Base-by-base conservation (phyloP, 2,888 invertebrate genomes). In the Platycheirus albimanus region DNA sequence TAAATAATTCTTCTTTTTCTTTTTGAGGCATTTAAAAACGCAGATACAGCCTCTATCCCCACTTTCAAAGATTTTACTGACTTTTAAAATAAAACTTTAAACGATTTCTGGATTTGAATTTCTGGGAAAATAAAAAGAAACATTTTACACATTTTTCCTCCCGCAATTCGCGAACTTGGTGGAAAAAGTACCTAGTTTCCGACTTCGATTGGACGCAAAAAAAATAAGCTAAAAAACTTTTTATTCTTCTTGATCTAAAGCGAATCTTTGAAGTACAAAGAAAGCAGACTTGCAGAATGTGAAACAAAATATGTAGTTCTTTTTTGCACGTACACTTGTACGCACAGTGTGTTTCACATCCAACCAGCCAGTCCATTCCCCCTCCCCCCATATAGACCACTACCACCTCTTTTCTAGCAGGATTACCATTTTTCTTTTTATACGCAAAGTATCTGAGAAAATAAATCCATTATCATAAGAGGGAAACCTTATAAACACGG, bases 381-480 rank as follows among this genome's bases (percentile, higher is more conserved):
- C 24, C 1, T 5, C 24, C n/a, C 8, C 36, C 36, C 13, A n/a
- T n/a, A n/a, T n/a, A n/a, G n/a, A 36, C 6, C 5, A 24, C 13
- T 28, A 33, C 30, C 1, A 52, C n/a, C n/a, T 61, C n/a, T n/a
- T n/a, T n/a, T n/a, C n/a, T n/a, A n/a, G n/a, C 51, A 51, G 17
- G 43, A 51, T n/a, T n/a, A n/a, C 43, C 36, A 36, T 56, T 47
- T 51, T 61, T 11, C 13, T 17, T 43, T 17, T 28, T 17, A 33
- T n/a, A n/a, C n/a, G n/a, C n/a, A 4, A 4, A 24, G 41, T 6
- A 28, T n/a, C n/a, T n/a, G n/a, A n/a, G n/a, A n/a, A 49, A 28
- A n/a, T 45, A 51, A 66, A 30, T 45, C 49, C 36, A 10, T 17
- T 47, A 45, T 64, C 43, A 52, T 64, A 43, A 28, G 51, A 11